phyloP scores from a whole-genome alignment of 23 tunicate genomes.

The Halocynthia roretzi region DNA sequence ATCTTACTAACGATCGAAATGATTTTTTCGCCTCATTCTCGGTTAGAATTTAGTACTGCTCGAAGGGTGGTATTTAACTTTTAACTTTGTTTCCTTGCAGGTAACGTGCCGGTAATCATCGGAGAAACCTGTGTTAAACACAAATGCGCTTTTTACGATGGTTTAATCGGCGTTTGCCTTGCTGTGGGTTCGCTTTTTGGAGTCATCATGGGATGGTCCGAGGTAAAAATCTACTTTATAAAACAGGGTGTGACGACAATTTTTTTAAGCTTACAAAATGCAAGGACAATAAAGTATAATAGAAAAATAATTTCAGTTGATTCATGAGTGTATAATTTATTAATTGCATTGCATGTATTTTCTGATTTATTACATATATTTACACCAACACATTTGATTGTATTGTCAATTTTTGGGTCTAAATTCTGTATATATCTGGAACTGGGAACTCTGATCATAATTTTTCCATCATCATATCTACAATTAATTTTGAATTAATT shows the following conservation, averaged over 20 bases:
- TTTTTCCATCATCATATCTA: no score
- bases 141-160: not conserved
- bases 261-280: not conserved
- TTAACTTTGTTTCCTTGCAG: slow-evolving; percentile 2
- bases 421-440: no score
- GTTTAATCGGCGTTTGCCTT: slow-evolving; percentile 21
- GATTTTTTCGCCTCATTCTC: no score
- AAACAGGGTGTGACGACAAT: not conserved
- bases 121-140: slow-evolving; percentile 16
- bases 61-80: not conserved
- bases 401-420: no score
- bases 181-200: slow-evolving; percentile 22
- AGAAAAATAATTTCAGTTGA: not conserved
- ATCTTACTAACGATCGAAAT: no score
- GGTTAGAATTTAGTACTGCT: not conserved
- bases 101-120: not conserved
- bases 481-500: not conserved
- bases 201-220: slow-evolving; percentile 17
- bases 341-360: no score
- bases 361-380: not conserved
- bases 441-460: no score
- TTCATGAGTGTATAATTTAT: no score
- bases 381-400: not conserved
- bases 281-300: not conserved
- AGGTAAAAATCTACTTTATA: not conserved